phyloP scores from a whole-genome alignment of 1,140 invertebrate genomes.

The Sinonovacula constricta region DNA sequence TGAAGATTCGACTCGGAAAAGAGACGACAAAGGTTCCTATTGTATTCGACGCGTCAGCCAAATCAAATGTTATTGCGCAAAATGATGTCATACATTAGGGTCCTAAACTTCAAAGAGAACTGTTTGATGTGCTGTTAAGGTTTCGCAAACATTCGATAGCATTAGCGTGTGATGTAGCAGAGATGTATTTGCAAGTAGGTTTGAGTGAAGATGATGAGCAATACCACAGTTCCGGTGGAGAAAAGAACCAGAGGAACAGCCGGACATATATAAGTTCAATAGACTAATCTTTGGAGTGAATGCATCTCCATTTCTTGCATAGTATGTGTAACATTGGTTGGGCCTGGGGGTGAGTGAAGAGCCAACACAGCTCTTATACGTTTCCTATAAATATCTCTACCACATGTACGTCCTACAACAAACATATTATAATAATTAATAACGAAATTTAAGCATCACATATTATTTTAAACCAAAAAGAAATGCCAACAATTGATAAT shows the following conservation, averaged over 20 bases:
- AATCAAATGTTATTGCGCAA: background rate
- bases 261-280: slow-evolving; percentile 42
- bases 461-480: too few species aligned
- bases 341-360: too few species aligned
- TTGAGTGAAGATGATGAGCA: slow-evolving; percentile 11
- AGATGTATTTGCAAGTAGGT: slow-evolving; percentile 51
- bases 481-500: too few species aligned
- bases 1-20: slow-evolving; percentile 14
- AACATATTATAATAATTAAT: too few species aligned
- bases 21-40: slow-evolving; percentile 44
- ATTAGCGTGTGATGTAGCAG: slow-evolving; percentile 41
- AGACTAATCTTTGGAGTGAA: slow-evolving; percentile 44
- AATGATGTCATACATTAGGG: slow-evolving; percentile 56
- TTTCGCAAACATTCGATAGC: slow-evolving; percentile 55
- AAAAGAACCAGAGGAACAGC: background rate
- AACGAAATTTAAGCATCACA: too few species aligned
- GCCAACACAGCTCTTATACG: too few species aligned
- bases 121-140: slow-evolving; percentile 54
- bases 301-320: slow-evolving; percentile 38
- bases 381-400: too few species aligned
- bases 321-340: too few species aligned
- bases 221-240: slow-evolving; percentile 41
- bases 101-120: slow-evolving; percentile 74
- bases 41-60: slow-evolving; percentile 49
- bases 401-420: too few species aligned